Evolutionary conservation across 1,140 invertebrate species (phyloP).

Genomic region (Calliopsis andreniformis): DNA sequence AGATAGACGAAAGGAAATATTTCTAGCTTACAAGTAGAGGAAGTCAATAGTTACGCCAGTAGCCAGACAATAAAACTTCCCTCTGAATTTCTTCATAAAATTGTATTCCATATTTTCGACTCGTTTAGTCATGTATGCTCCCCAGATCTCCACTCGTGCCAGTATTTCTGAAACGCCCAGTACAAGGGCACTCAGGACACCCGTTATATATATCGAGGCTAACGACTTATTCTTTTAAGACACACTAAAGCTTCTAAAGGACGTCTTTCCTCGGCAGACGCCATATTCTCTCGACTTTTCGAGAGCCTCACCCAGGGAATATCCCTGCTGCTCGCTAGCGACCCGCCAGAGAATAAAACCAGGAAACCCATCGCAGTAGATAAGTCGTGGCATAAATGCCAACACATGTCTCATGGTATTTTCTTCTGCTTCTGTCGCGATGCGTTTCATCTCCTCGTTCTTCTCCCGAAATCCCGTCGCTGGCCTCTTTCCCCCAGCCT

Average conservation of each 20-base stretch:
- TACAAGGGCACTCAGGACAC: neutral
- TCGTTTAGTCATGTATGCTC: too few species aligned
- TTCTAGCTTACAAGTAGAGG: too few species aligned
- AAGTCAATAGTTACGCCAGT: too few species aligned
- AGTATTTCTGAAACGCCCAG: neutral
- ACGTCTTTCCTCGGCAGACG: constrained; percentile 27
- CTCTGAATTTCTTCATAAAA: too few species aligned
- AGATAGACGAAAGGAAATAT: too few species aligned
- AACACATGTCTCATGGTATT: constrained; percentile 40
- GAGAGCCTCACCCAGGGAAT: constrained; percentile 21
- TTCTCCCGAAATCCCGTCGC: neutral
- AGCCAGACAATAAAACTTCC: too few species aligned
- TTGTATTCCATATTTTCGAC: too few species aligned
- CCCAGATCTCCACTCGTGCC: too few species aligned
- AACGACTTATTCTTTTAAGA: constrained; percentile 54
- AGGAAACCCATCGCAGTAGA: constrained; percentile 33
- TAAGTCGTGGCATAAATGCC: constrained; percentile 50
- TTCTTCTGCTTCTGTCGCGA: constrained; percentile 37
- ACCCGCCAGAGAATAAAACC: constrained; percentile 28
- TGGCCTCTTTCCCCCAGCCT: neutral
- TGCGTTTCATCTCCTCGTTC: constrained; percentile 13
- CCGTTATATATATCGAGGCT: neutral
- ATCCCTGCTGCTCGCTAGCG: constrained; percentile 6
- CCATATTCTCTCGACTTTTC: constrained; percentile 45
- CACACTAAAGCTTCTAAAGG: constrained; percentile 33